Percentiles rank a stretch among this genome's conserved stretches.
Conservation (phyloP, 2,113 vertebrate genomes). For the Bos javanicus region DNA sequence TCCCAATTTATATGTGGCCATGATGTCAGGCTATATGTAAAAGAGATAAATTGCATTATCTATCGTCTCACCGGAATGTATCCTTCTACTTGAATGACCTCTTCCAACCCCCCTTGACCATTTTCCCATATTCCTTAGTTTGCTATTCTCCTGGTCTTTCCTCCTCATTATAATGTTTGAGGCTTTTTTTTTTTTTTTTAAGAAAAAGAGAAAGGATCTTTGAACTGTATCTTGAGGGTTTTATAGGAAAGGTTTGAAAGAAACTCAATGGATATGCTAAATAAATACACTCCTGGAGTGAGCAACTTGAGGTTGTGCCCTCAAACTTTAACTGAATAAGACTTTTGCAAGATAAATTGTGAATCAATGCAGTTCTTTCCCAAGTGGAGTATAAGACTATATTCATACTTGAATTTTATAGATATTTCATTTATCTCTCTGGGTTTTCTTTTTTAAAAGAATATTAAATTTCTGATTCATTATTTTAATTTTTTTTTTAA, state of each 20-base stretch:
- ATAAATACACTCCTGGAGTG: not conserved
- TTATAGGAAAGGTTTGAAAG: not conserved
- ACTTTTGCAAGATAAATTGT: not conserved
- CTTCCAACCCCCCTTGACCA: not conserved
- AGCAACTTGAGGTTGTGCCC: not conserved
- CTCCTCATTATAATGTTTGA: not conserved
- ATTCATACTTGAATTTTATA: not conserved
- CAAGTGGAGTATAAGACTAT: not conserved
- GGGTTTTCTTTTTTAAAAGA: not conserved
- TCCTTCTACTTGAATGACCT: not conserved
- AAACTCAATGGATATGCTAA: conserved; percentile 15
- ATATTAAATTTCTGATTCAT: not conserved
- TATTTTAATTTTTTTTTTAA: not conserved
- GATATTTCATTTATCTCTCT: not conserved
- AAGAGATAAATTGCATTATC: not conserved
- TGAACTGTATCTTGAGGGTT: conserved; percentile 6
- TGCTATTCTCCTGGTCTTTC: not conserved
- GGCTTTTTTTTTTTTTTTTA: not conserved
- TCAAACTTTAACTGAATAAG: not conserved
- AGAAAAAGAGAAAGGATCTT: not conserved
- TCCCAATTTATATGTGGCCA: not conserved
- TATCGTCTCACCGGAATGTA: not conserved
- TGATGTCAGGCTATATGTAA: not conserved
- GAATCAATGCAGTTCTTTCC: not conserved
- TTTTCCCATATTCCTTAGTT: not conserved